These are phyloP conservation scores for Poliocrania exsul DNA, from an alignment of 2,797 vertebrate genomes.

Conservation along the genomic window DNA sequence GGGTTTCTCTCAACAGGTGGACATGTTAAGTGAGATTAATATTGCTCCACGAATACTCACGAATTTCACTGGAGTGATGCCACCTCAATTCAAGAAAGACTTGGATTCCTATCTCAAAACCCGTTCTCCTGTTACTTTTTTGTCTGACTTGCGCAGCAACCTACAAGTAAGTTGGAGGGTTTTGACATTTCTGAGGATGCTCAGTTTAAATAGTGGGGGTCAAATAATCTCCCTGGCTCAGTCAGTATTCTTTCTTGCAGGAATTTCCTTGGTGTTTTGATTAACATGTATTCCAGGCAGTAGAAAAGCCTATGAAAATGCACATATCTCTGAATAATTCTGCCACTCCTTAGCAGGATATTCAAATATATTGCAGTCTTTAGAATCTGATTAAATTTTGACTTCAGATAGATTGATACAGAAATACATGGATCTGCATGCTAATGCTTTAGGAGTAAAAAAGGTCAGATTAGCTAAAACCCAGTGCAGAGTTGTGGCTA, in stretches of 20 bases:
- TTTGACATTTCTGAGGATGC: neutral
- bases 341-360: neutral
- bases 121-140: slow-evolving; percentile 95
- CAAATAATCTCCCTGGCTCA: neutral
- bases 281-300: neutral
- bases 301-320: neutral
- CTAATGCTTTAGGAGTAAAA: neutral
- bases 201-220: neutral
- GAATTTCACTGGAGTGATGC: slow-evolving; percentile 99
- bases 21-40: slow-evolving; percentile 99
- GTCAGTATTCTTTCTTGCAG: neutral
- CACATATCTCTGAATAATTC: neutral
- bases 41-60: slow-evolving; percentile 98
- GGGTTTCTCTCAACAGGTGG: slow-evolving; percentile 84
- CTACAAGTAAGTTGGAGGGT: slow-evolving; percentile 84
- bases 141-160: slow-evolving; percentile 97
- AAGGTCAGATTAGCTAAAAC: neutral
- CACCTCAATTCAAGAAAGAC: slow-evolving; percentile 98
- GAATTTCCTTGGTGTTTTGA: neutral
- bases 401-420: neutral
- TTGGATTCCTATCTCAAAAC: slow-evolving; percentile 99
- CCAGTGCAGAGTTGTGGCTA: neutral
- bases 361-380: neutral
- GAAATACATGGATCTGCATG: neutral
- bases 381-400: neutral